phyloP scores from a whole-genome alignment of 2,113 vertebrate species.

The Camelus bactrianus region DNA sequence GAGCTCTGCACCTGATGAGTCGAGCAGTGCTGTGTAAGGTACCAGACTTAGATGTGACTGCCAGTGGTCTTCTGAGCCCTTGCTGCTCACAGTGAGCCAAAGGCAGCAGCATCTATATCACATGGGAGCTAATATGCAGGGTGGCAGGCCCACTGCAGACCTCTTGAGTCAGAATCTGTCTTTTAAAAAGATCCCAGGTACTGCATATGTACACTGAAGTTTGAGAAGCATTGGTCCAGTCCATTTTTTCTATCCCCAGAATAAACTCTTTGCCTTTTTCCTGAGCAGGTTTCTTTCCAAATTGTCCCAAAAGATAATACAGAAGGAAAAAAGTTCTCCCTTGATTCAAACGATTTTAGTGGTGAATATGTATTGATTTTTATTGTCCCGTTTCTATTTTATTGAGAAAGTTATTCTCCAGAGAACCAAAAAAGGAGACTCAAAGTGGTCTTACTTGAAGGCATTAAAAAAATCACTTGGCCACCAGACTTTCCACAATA shows the following conservation, averaged over 20 bases:
- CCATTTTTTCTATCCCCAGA: neutral
- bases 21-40: neutral
- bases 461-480: neutral
- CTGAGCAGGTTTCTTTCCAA: neutral
- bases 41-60: neutral
- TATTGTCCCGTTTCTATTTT: slow-evolving; percentile 32
- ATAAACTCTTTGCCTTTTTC: neutral
- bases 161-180: neutral
- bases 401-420: neutral
- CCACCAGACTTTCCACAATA: neutral
- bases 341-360: neutral
- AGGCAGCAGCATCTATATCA: too few relatives aligned
- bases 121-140: neutral
- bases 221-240: neutral
- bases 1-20: neutral
- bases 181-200: neutral
- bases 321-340: neutral
- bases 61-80: neutral
- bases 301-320: neutral
- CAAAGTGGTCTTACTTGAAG: neutral
- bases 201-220: neutral
- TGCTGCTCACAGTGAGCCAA: neutral
- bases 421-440: neutral
- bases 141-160: neutral
- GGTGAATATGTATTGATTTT: neutral